Percentiles rank a stretch among this genome's conserved stretches.
Evolutionary conservation across 2,113 vertebrate species (phyloP).

Genomic region (Triplophysa siluroides): DNA sequence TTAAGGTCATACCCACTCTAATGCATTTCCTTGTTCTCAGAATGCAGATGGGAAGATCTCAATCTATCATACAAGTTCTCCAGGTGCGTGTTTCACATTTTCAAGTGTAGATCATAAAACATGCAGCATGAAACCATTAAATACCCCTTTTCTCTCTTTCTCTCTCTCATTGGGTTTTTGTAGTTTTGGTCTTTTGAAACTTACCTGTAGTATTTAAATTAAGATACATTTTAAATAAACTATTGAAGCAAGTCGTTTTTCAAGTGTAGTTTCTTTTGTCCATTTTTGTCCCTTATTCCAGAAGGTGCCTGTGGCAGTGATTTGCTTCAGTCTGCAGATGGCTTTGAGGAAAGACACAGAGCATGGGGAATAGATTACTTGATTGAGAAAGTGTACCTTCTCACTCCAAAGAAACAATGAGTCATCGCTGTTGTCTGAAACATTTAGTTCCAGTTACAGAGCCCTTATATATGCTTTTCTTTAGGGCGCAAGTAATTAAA

Average conservation of each 20-base stretch:
- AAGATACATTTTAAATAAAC: neutral
- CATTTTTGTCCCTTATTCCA: neutral
- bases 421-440: too few species aligned
- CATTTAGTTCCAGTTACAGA: too few species aligned
- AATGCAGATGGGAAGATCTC: slow-evolving; percentile 80
- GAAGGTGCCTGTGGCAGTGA: slow-evolving; percentile 47
- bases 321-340: slow-evolving; percentile 24
- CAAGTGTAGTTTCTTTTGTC: neutral
- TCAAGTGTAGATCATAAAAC: neutral
- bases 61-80: slow-evolving; percentile 86
- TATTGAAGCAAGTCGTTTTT: too few species aligned
- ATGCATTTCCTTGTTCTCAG: slow-evolving; percentile 67
- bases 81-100: slow-evolving; percentile 70
- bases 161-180: neutral
- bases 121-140: neutral
- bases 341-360: slow-evolving; percentile 40
- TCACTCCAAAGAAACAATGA: slow-evolving; percentile 33
- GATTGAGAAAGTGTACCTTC: slow-evolving; percentile 49
- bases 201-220: neutral
- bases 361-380: slow-evolving; percentile 52
- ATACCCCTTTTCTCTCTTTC: neutral
- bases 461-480: too few species aligned
- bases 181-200: slow-evolving; percentile 51
- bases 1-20: neutral
- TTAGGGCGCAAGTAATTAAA: too few species aligned